Evolutionary conservation across 2,888 invertebrate genomes (phyloP).

Genomic region (Habrosyne pyritoides): DNA sequence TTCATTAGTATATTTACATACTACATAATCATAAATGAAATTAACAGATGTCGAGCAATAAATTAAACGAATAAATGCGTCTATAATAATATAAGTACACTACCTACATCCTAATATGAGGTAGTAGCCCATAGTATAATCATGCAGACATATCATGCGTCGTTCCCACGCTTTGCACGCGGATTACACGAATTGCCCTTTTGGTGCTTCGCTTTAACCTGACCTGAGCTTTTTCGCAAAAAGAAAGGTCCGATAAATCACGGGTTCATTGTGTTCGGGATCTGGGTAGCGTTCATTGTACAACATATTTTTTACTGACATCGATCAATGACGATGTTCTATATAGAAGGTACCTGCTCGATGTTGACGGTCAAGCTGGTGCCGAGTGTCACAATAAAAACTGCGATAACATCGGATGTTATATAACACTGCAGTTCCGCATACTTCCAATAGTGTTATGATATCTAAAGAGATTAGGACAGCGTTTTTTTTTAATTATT

Average conservation of each 20-base stretch:
- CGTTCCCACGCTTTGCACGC: conserved; percentile 74
- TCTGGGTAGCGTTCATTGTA: conserved; percentile 67
- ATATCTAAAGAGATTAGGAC: no score
- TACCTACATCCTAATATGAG: background rate
- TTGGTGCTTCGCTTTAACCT: conserved; percentile 77
- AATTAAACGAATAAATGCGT: no score
- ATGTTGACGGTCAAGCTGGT: conserved; percentile 76
- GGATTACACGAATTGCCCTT: conserved; percentile 81
- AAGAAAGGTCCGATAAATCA: conserved; percentile 79
- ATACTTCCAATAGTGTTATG: no score
- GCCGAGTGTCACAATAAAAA: conserved; percentile 76
- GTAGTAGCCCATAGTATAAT: conserved; percentile 9
- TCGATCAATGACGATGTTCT: conserved; percentile 68
- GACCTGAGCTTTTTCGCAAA: conserved; percentile 80
- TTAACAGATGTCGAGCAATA: no score
- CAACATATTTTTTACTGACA: conserved; percentile 62
- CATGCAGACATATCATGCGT: conserved; percentile 28
- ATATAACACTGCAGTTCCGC: conserved; percentile 10
- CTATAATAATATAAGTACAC: no score
- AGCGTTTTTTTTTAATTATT: no score
- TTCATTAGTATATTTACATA: no score
- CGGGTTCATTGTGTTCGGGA: conserved; percentile 70
- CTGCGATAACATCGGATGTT: conserved; percentile 57
- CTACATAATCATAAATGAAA: no score
- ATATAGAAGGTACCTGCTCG: conserved; percentile 75